These are phyloP conservation scores for Cataglyphis livida DNA, from an alignment of 2,888 invertebrate genomes.

Conservation along the genomic window DNA sequence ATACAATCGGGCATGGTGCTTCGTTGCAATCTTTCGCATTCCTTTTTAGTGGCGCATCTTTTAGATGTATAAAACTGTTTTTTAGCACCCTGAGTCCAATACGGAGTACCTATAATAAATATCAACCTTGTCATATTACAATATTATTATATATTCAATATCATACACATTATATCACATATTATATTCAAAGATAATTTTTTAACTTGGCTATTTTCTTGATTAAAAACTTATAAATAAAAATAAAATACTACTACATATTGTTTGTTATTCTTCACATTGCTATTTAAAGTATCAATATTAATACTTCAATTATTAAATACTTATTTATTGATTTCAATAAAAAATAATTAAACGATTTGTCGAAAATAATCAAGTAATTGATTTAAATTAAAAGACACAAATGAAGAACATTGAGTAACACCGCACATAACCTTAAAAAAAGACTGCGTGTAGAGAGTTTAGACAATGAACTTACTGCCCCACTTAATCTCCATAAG, in stretches of 20 bases:
- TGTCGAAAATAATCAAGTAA: neutral
- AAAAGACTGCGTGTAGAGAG: neutral
- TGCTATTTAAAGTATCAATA: neutral
- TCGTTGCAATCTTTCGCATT: conserved; percentile 91
- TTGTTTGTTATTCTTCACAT: neutral
- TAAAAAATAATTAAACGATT: conserved; percentile 15
- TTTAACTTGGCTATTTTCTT: neutral
- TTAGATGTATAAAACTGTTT: conserved; percentile 98
- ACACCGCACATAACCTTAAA: conserved; percentile 64
- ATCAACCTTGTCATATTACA: neutral
- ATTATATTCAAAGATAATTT: neutral
- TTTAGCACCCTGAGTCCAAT: conserved; percentile 96
- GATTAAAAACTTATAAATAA: neutral
- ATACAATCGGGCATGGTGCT: conserved; percentile 93
- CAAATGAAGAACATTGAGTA: neutral
- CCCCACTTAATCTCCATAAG: conserved; percentile 97
- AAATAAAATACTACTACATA: neutral
- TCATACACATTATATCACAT: neutral
- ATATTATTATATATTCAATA: neutral
- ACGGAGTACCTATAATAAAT: conserved; percentile 90
- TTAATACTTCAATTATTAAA: neutral
- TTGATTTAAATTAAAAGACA: neutral
- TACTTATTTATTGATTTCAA: conserved; percentile 1
- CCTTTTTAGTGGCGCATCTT: conserved; percentile 92
- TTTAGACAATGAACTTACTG: conserved; percentile 87